Percentiles rank a stretch among this genome's conserved stretches.
Conservation (phyloP, 2,113 vertebrate genomes). For the Clinocottus analis region DNA sequence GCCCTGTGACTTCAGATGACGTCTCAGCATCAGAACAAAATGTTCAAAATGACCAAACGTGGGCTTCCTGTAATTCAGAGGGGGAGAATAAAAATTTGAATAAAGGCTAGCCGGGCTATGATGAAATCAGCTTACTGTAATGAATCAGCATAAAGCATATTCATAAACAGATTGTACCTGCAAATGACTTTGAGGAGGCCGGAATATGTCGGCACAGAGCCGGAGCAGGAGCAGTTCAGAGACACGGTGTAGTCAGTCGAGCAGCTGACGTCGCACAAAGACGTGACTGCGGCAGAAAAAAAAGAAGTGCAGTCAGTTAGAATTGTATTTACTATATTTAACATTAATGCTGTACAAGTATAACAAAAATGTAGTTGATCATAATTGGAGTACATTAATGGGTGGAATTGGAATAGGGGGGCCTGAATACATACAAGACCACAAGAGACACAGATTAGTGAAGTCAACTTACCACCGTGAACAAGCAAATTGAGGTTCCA, state of each 20-base stretch:
- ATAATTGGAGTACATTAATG: not conserved
- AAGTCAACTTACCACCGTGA: slow-evolving; percentile 41
- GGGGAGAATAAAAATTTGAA: not conserved
- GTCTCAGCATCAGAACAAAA: not conserved
- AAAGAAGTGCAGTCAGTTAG: not conserved
- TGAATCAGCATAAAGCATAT: not conserved
- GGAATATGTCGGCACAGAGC: slow-evolving; percentile 1
- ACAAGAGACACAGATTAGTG: not conserved
- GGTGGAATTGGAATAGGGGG: no score
- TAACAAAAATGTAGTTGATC: not conserved
- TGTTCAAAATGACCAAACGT: not conserved
- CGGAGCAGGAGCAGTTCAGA: slow-evolving; percentile 75
- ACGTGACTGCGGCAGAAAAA: slow-evolving; percentile 37
- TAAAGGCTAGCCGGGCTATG: not conserved
- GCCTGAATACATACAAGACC: not conserved
- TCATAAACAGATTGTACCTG: slow-evolving; percentile 50
- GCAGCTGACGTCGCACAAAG: slow-evolving; percentile 66
- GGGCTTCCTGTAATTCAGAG: not conserved
- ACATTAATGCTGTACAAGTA: not conserved
- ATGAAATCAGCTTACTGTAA: not conserved
- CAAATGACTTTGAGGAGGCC: slow-evolving; percentile 44
- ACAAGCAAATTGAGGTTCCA: slow-evolving; percentile 26
- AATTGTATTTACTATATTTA: not conserved
- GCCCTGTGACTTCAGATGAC: not conserved
- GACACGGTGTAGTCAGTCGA: slow-evolving; percentile 37